Percentiles rank a stretch among this genome's conserved stretches.
Conservation (phyloP, 2,888 invertebrate species). For the Digitonthophagus gazella region DNA sequence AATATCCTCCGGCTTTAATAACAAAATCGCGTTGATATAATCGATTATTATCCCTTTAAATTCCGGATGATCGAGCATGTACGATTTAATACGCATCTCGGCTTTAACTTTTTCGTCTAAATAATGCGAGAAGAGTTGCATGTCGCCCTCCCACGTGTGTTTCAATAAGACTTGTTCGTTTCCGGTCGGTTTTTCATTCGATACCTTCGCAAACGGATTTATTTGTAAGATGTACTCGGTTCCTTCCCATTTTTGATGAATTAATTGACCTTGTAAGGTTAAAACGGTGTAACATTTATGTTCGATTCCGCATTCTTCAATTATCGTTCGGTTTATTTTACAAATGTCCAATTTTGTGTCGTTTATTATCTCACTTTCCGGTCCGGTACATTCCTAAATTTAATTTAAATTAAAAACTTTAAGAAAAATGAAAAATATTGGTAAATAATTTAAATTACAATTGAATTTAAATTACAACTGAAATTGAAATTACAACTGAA, state of each 20-base stretch:
- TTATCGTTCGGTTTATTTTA: slow-evolving; percentile 59
- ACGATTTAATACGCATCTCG: slow-evolving; percentile 57
- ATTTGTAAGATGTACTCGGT: slow-evolving; percentile 58
- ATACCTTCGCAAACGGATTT: slow-evolving; percentile 54
- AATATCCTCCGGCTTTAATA: slow-evolving; percentile 59
- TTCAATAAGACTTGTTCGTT: slow-evolving; percentile 51
- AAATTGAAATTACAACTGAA: too few species aligned
- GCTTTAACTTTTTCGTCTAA: slow-evolving; percentile 61
- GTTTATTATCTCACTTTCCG: slow-evolving; percentile 56
- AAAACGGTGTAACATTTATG: slow-evolving; percentile 58
- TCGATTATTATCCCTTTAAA: slow-evolving; percentile 59
- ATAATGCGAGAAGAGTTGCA: slow-evolving; percentile 62
- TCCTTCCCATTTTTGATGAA: slow-evolving; percentile 63
- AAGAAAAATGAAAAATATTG: too few species aligned
- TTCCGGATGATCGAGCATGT: slow-evolving; percentile 58
- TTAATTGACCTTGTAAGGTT: slow-evolving; percentile 57
- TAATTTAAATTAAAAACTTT: too few species aligned
- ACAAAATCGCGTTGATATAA: slow-evolving; percentile 59
- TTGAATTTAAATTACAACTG: too few species aligned
- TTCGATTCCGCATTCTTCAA: slow-evolving; percentile 56
- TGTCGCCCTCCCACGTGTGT: slow-evolving; percentile 58
- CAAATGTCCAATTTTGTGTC: slow-evolving; percentile 56
- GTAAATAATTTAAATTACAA: too few species aligned
- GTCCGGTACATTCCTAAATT: slow-evolving; percentile 55
- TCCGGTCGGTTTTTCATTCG: slow-evolving; percentile 35